phyloP scores from a whole-genome alignment of 2,113 vertebrate genomes.

The Xerus inauris region DNA sequence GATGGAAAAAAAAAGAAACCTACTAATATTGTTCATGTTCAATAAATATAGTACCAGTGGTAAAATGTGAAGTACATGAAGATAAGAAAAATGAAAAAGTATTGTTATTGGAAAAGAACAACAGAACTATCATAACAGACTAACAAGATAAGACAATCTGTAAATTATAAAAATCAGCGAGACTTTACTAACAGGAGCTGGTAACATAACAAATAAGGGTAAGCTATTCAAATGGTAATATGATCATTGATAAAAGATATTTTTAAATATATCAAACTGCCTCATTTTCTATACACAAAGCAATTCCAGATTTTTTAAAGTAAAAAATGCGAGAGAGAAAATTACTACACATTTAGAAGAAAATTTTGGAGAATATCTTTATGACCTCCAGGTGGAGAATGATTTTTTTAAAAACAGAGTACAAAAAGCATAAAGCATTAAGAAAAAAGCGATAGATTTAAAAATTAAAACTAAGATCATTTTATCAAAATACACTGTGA shows the following conservation, averaged over 20 bases:
- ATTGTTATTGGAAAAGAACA: not conserved
- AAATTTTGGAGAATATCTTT: not conserved
- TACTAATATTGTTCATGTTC: not conserved
- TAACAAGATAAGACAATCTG: not conserved
- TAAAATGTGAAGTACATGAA: not conserved
- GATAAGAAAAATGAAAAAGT: not conserved
- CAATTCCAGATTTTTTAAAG: not conserved
- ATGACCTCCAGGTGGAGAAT: not conserved
- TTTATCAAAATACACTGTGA: not conserved
- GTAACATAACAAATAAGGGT: not conserved
- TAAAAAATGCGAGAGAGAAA: not conserved
- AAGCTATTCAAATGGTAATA: not conserved
- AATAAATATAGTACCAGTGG: not conserved
- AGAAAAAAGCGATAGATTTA: conserved; percentile 14
- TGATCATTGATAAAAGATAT: not conserved
- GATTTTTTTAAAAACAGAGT: not conserved
- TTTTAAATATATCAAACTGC: not conserved
- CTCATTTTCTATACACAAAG: not conserved
- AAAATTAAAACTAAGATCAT: not conserved
- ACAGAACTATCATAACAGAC: not conserved
- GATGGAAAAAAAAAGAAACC: too few species aligned
- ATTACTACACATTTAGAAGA: not conserved
- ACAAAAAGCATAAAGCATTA: not conserved
- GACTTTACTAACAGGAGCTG: not conserved
- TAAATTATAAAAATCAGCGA: not conserved